Base-by-base conservation (phyloP, 2,797 vertebrate genomes). In the Helarctos malayanus region DNA sequence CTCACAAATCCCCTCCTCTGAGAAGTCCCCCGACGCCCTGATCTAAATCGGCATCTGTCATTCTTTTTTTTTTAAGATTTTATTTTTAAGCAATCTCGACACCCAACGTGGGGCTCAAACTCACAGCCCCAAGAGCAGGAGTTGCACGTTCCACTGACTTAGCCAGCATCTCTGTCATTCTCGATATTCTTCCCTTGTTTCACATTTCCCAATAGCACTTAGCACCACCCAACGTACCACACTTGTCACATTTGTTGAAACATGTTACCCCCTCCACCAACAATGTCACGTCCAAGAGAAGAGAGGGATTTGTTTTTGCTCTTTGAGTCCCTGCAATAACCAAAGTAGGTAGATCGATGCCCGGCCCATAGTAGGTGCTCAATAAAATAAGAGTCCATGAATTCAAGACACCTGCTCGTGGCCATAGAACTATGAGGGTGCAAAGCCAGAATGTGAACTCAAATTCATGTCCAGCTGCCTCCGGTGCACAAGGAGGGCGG, bases 181-280 rank as follows among this genome's bases (percentile, higher is more conserved):
- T 21, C 11, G n/a, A 35, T 68, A 68, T 16, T 65, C 61, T 65
- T 41, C 41, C 19, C 49, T 82, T 19, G 47, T 35, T 47, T 57
- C 38, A 9, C 23, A 3, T 1, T 16, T 35, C 41, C 45, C 35
- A 5, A 18, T 6, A 29, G 38, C 23, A 19, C n/a, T 23, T 3
- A 5, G 15, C 18, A 0, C 52, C 47, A 21, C 14, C 35, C n/a
- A 23, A 21, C 5, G 0, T 23, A 65, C n/a, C 29, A 0, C 84
- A 19, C 15, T 38, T 2, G 3, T 6, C 3, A 15, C 41, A n/a
- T 45, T 41, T 32, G n/a, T 54, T n/a, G 16, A 27, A 49, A 52
- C 19, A 14, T 61, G 35, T 78, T 38, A 41, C 52, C n/a, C 5
- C 18, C 84, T 61, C 27, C 29, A 75, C 69, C 13, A 56, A 10